Base-by-base conservation (phyloP, 2,888 invertebrate species). In the Ceriagrion tenellum region DNA sequence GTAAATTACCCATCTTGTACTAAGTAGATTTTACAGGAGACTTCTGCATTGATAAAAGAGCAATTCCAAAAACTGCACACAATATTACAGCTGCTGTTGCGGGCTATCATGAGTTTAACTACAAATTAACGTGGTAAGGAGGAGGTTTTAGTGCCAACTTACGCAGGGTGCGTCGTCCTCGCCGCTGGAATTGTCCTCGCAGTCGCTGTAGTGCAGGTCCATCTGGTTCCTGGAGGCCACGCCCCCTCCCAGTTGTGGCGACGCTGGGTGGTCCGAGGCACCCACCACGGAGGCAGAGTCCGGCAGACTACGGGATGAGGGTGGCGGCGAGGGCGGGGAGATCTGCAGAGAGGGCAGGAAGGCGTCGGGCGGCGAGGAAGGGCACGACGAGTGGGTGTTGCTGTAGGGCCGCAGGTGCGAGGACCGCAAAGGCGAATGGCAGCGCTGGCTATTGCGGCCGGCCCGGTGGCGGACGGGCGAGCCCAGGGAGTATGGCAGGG, bases 151-250 rank as follows among this genome's bases (percentile, higher is more conserved):
- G 59, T 16, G 55, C 10, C 12, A 63, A 95, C 95, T 95, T 59
- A 90, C 90, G 59, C 88, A 63, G 26, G 47, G 59, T 0, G 63
- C n/a, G 90, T 97, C 97, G 59, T 97, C 97, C 88, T 97, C 97
- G 16, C 97, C 97, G 95, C 97, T 97, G 95, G 97, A 97, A 95
- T 97, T 97, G 96, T 97, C 97, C 95, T 97, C 97, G 96, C 97
- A 97, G 96, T 97, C 97, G 63, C 97, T 97, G 81, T 97, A 96
- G 95, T 97, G 96, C 95, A 96, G 96, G 95, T 96, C 96, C 95
- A 93, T 47, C 69, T 74, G 93, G 69, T 93, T 93, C 16, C 40
- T 69, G n/a, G 95, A 81, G 63, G 95, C 4, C 35, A 93, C 10
- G n/a, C 93, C 10, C 59, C 40, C 69, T 30, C 26, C 40, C 47